phyloP scores from a whole-genome alignment of 2,888 invertebrate genomes.

The Xylocampa areola region DNA sequence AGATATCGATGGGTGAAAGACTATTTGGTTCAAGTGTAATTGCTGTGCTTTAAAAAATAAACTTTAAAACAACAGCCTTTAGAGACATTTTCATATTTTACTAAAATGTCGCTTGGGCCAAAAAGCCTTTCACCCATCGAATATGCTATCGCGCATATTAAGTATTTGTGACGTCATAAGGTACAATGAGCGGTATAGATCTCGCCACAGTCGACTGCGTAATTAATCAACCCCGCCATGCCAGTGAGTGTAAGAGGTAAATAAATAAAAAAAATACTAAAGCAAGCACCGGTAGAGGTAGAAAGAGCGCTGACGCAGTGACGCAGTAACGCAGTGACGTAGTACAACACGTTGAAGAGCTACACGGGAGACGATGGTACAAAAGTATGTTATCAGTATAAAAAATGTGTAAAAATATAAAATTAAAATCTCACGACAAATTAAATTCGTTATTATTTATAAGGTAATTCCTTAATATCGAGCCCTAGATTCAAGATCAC shows the following conservation, averaged over 20 bases:
- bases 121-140: too few species aligned
- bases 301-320: slow-evolving; percentile 66
- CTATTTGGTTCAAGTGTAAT: too few species aligned
- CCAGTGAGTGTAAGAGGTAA: slow-evolving; percentile 29
- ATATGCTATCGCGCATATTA: too few species aligned
- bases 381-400: too few species aligned
- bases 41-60: too few species aligned
- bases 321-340: slow-evolving; percentile 32
- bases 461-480: not conserved
- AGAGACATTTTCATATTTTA: too few species aligned
- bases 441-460: slow-evolving; percentile 8
- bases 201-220: slow-evolving; percentile 13
- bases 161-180: not conserved
- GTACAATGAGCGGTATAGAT: not conserved
- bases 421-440: slow-evolving; percentile 13
- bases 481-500: too few species aligned
- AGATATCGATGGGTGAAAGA: too few species aligned
- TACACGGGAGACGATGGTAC: slow-evolving; percentile 21
- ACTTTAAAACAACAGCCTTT: too few species aligned
- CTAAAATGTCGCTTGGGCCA: too few species aligned
- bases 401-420: slow-evolving; percentile 19
- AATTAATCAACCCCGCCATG: slow-evolving; percentile 42
- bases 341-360: slow-evolving; percentile 22
- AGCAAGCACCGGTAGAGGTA: slow-evolving; percentile 87
- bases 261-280: slow-evolving; percentile 67